phyloP scores from a whole-genome alignment of 2,888 invertebrate species.

The Ptilodon capucinus region DNA sequence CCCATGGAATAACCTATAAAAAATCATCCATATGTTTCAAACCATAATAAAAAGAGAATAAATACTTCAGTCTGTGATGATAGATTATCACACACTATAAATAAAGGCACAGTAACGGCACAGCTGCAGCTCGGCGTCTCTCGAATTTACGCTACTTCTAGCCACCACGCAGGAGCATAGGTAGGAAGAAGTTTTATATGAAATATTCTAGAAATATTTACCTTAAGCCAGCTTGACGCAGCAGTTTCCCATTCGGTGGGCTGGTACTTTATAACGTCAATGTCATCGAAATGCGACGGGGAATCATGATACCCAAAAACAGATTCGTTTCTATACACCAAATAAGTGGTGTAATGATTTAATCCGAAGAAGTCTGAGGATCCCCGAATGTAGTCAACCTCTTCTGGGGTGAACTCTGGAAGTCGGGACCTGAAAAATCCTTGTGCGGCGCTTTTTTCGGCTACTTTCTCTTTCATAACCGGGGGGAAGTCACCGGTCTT shows the following conservation, averaged over 20 bases:
- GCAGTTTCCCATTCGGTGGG: neutral
- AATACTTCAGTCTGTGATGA: no score
- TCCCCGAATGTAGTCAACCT: conserved; percentile 47
- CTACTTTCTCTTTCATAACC: conserved; percentile 63
- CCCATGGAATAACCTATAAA: conserved; percentile 81
- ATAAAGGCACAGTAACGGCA: no score
- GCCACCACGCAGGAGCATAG: no score
- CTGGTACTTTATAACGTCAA: neutral
- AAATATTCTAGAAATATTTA: neutral
- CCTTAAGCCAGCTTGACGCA: neutral
- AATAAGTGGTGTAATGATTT: conserved; percentile 84
- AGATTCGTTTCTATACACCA: conserved; percentile 43
- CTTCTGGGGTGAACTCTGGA: conserved; percentile 46
- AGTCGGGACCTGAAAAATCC: conserved; percentile 46
- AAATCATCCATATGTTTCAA: no score
- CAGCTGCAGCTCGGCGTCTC: no score
- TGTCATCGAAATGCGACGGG: conserved; percentile 41
- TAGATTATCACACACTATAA: neutral
- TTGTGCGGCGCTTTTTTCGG: conserved; percentile 48
- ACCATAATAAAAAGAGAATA: no score
- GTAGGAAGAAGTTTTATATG: no score
- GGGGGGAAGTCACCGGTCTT: conserved; percentile 73
- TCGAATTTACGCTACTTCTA: no score
- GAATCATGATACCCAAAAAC: conserved; percentile 17
- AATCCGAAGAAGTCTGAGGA: conserved; percentile 72